Evolutionary conservation across 2,113 vertebrate species (phyloP).

Genomic region (Crotophaga sulcirostris): DNA sequence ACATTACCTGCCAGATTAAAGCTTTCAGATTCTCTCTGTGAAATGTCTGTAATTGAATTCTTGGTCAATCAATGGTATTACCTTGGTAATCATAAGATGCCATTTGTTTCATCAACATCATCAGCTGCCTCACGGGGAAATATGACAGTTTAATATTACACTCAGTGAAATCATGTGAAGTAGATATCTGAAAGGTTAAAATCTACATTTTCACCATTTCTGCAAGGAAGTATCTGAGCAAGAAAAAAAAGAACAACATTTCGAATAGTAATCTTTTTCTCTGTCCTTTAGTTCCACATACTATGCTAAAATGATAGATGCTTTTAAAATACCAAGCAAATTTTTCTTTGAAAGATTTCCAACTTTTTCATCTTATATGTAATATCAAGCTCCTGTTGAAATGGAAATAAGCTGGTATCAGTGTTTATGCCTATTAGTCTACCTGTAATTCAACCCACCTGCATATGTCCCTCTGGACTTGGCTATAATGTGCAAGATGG

Average conservation of each 20-base stretch:
- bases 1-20: not conserved
- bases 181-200: slow-evolving; percentile 43
- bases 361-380: slow-evolving; percentile 15
- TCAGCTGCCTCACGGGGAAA: not conserved
- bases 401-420: slow-evolving; percentile 13
- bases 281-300: slow-evolving; percentile 36
- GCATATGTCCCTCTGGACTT: slow-evolving; percentile 20
- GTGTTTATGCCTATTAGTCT: slow-evolving; percentile 44
- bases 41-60: not conserved
- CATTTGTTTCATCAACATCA: not conserved
- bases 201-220: slow-evolving; percentile 39
- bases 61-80: not conserved
- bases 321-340: slow-evolving; percentile 37
- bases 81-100: not conserved
- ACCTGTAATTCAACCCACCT: slow-evolving; percentile 17
- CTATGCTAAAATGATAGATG: slow-evolving; percentile 29
- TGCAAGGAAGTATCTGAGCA: not conserved
- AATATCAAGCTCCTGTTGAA: not conserved
- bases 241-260: not conserved
- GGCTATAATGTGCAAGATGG: slow-evolving; percentile 11
- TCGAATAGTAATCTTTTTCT: slow-evolving; percentile 39
- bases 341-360: slow-evolving; percentile 49
- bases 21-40: not conserved
- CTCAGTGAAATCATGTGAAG: not conserved
- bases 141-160: not conserved